Conservation (phyloP, 2,797 vertebrate species). For the Sphenodon punctatus region DNA sequence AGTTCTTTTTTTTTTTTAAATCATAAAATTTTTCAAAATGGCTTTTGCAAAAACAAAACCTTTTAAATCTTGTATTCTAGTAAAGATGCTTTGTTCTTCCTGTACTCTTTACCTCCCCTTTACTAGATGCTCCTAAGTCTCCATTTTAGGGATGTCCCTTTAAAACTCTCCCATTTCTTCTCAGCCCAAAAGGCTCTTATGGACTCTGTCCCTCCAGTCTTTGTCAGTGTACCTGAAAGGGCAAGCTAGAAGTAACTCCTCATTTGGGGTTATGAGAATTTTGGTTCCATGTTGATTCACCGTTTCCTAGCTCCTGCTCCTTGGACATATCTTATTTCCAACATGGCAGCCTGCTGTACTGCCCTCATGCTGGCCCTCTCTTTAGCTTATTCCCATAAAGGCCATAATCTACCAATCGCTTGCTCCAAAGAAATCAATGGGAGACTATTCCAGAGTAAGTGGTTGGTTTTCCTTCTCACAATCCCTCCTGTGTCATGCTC, state of each 20-base stretch:
- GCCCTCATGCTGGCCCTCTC: rapidly evolving
- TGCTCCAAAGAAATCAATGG: too few species aligned
- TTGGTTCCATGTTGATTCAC: neutral
- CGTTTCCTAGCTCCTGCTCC: neutral
- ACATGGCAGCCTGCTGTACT: neutral
- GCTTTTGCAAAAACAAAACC: neutral
- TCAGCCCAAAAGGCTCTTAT: neutral
- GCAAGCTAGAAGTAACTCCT: neutral
- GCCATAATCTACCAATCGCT: too few species aligned
- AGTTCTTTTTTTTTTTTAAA: neutral
- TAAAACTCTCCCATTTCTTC: neutral
- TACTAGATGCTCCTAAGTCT: neutral
- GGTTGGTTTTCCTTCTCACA: neutral
- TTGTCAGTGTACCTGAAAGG: rapidly evolving
- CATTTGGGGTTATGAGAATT: neutral
- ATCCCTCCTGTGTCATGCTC: neutral
- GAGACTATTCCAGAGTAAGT: too few species aligned
- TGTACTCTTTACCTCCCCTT: neutral
- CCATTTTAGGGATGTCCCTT: neutral
- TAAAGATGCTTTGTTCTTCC: neutral
- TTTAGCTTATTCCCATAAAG: too few species aligned
- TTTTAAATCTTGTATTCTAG: neutral
- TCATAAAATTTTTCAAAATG: neutral
- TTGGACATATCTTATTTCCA: rapidly evolving
- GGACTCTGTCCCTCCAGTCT: neutral